Evolutionary conservation across 2,888 invertebrate genomes (phyloP), one percentile per base, ranked within the genome.

Genomic region (Drosophila picticornis): DNA sequence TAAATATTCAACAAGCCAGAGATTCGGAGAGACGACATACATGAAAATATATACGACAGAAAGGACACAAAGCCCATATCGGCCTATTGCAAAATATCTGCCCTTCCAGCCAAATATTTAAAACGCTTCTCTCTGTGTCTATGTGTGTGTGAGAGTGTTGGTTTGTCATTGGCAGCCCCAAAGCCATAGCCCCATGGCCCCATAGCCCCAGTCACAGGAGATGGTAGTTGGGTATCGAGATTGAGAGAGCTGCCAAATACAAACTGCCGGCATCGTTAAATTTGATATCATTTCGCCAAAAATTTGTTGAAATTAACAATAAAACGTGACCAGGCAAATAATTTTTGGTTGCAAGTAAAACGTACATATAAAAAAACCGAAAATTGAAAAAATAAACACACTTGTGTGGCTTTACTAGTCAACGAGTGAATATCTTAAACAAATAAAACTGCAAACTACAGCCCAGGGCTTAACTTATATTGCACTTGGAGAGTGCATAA

Each of bases 81-180:
- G 84, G 90, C 81, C 89, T 83, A 86, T 81, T 88, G 83, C 89
- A 80, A 90, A 85, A 90, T 88, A 90, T 90, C 75, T 83, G 90
- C 74, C 83, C 80, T 71, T 61, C 63, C 75, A 67, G 69, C 64
- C 77, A 75, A 80, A 80, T 83, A 73, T 77, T 74, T 77, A 75
- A 77, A 70, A 48, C 55, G 59, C 50, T 43, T 62, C 52, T 40
- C 16, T 43, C 7, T 50, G 38, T 43, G 62, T 56, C 31, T 64
- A 11, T 72, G 27, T 57, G 56, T 56, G 13, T 31, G 22, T 57
- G 34, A 36, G 22, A 2, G 27, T 48, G 57, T 57, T 74, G 66
- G 58, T 62, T 65, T 80, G 60, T 55, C 69, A 63, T 56, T 68
- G 78, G 50, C 71, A 56, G 46, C n/a, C 43, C 5, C 43, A 13